Base-by-base conservation (phyloP, 2,797 vertebrate genomes). In the Tragelaphus eurycerus region DNA sequence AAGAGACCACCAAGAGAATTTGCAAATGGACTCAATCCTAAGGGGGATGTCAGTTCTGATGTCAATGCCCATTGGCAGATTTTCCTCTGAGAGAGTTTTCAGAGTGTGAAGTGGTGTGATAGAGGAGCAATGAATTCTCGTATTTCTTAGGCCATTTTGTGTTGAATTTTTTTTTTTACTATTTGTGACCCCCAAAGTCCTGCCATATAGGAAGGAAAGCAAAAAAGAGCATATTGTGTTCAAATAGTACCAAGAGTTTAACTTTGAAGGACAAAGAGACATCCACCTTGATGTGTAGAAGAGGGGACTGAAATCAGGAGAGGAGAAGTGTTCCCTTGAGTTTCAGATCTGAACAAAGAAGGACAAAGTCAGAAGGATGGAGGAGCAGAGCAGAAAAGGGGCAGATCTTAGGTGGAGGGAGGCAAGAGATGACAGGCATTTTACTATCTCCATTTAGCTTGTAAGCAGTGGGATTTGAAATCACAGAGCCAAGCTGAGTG, bases 81-180 rank as follows among this genome's bases (percentile, higher is more conserved):
- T 82, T 81, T 11, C 2, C 54, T 23, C 43, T 52, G 25, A 23
- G 25, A n/a, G 60, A 29, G 83, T 19, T 34, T 4, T 6, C 16
- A 7, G 1, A 6, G 8, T 7, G 4, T 1, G 2, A 6, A 5
- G 29, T 17, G 2, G 14, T 12, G 31, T 2, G 13, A 7, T 50
- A n/a, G 79, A 90, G 52, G 6, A 93, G 2, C 21, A 55, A 83
- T 15, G 3, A 48, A 21, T 89, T 78, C 64, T 88, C 38, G 64
- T 48, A 78, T 95, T 85, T 27, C 19, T n/a, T 62, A 85, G 84
- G 23, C 14, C 14, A 86, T 86, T 83, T 76, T 90, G 10, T 79
- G 10, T 86, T 88, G 7, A 62, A 29, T 74, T 86, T 88, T 25
- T 74, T 25, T 43, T 74, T 74, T 27, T 79, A 67, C 34, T 38